A percentile compares a stretch with the other conserved stretches of the same genome.
These are phyloP conservation scores for Rhea americana DNA, from an alignment of 2,113 vertebrate genomes.

Conservation along the genomic window DNA sequence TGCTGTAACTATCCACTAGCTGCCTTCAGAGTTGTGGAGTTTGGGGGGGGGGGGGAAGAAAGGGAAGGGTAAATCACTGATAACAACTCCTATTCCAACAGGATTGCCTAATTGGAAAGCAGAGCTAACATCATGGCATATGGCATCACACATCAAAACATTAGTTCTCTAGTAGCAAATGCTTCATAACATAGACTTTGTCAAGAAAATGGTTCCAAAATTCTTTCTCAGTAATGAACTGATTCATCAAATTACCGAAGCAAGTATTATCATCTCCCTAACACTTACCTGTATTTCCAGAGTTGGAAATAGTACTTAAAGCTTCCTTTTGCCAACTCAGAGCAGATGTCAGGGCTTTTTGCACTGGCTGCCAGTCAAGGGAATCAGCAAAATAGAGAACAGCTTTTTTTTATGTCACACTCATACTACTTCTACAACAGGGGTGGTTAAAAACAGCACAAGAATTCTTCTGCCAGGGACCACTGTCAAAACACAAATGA, in stretches of 20 bases:
- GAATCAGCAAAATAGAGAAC: neutral
- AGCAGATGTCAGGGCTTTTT: neutral
- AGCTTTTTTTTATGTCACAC: neutral
- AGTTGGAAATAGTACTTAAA: neutral
- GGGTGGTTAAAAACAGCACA: neutral
- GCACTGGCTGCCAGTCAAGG: neutral
- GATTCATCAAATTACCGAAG: neutral
- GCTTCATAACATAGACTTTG: neutral
- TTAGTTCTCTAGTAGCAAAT: neutral
- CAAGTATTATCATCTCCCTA: accelerated
- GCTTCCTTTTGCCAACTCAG: neutral
- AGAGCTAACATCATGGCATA: neutral
- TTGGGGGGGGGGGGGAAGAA: neutral
- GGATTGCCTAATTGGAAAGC: neutral
- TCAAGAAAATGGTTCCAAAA: neutral
- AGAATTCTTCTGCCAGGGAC: neutral
- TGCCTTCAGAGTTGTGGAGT: neutral
- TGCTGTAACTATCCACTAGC: neutral
- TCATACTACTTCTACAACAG: neutral
- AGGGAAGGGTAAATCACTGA: neutral
- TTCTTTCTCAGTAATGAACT: neutral
- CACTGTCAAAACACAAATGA: neutral
- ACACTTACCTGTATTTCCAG: neutral
- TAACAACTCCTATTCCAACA: neutral
- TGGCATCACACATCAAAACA: neutral